Conservation (phyloP, 1,140 invertebrate genomes). For the Nasonia longicornis region DNA sequence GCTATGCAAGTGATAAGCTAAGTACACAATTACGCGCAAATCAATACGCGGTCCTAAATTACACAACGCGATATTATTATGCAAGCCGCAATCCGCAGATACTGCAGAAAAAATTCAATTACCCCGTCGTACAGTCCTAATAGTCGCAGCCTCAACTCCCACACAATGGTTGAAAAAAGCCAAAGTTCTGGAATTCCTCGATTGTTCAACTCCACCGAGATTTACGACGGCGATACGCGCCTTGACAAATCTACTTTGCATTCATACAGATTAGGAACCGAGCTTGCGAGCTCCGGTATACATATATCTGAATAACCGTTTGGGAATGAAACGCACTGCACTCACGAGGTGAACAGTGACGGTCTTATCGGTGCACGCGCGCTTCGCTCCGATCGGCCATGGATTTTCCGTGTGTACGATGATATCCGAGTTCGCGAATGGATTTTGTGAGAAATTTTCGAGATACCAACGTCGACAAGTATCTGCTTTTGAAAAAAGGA, state of each 20-base stretch:
- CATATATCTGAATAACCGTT: conserved; percentile 19
- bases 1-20: background rate
- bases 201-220: background rate
- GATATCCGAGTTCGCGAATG: no score
- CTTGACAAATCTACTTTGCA: conserved; percentile 42
- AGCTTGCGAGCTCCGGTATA: background rate
- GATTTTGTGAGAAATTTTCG: background rate
- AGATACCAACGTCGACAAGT: background rate
- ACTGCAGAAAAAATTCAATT: background rate
- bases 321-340: conserved; percentile 30
- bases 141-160: no score
- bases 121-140: background rate
- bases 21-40: background rate
- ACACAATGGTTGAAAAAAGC: background rate
- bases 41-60: background rate
- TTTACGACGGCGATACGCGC: conserved; percentile 9
- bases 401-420: background rate
- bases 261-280: conserved; percentile 25
- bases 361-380: background rate
- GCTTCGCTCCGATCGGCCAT: no score
- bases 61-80: background rate
- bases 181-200: background rate
- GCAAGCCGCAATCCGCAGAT: background rate
- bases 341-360: conserved; percentile 5
- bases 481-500: no score